Evolutionary conservation across 2,113 vertebrate species (phyloP).

Genomic region (Pachycephala philippinensis): DNA sequence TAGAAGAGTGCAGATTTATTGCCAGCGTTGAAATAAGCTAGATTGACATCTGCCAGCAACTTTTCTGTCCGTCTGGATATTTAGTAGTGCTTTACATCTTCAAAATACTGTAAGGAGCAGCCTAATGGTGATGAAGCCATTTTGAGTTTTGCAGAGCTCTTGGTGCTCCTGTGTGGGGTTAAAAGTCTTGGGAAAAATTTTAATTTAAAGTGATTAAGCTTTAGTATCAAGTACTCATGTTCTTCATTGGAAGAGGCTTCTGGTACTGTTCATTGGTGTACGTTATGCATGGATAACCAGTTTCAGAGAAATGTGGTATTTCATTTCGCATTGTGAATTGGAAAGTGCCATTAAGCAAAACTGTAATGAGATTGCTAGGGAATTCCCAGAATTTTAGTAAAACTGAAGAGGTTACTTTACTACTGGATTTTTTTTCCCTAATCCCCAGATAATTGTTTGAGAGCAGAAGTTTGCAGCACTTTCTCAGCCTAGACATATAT

Average conservation of each 20-base stretch:
- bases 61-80: neutral
- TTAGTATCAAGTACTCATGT: neutral
- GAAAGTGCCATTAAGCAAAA: neutral
- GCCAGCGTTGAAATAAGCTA: neutral
- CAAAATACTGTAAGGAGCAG: neutral
- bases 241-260: neutral
- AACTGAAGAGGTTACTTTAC: neutral
- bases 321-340: neutral
- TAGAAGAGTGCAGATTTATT: neutral
- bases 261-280: neutral
- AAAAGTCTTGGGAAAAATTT: neutral
- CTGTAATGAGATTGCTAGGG: neutral
- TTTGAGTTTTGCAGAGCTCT: neutral
- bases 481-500: neutral
- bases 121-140: neutral
- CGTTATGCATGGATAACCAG: neutral
- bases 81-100: neutral
- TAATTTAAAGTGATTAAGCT: neutral
- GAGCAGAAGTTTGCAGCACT: neutral
- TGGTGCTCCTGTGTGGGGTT: neutral
- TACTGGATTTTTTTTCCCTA: neutral
- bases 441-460: neutral
- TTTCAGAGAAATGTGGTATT: neutral
- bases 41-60: neutral
- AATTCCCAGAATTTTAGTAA: neutral